Base-by-base conservation (phyloP, 2,113 vertebrate genomes). In the Ibidorhyncha struthersii region DNA sequence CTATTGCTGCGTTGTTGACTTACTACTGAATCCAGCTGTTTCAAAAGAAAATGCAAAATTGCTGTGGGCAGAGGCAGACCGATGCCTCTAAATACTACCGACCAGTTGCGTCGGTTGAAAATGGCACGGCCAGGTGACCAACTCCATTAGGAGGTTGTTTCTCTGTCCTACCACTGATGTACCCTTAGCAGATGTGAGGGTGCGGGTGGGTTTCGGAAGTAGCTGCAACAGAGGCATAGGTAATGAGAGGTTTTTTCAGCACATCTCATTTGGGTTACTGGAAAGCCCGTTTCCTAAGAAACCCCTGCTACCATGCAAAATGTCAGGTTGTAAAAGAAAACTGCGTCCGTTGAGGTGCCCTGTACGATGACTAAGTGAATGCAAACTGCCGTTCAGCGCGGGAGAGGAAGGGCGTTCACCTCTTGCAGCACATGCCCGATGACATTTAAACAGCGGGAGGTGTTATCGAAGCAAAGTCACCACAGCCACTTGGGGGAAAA, bases 401-500 rank as follows among this genome's bases (percentile, higher is more conserved):
- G 77, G 49, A 86, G 58, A 12, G 67, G 55, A 73, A 62, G 34
- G 59, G 59, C 36, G 73, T 29, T 40, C 32, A 10, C 80, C 23
- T 73, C 50, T 32, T 4, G 8, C 17, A 38, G 79, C 45, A 3
- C 38, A 3, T 4, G 3, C 43, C 53, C 14, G 0, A 3, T 59
- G 79, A 45, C 66, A 22, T 78, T 78, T 26, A 55, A 38, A 56
- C 55, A 53, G 71, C 0, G 0, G 53, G 67, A 69, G 49, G 10
- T 7, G 10, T n/a, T 71, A 10, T 59, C 1, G 2, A 27, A 50
- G 66, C 40, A 23, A 18, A 47, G 14, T 40, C 45, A 22, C 29
- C 61, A 0, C 2, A 4, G 47, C 41, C 12, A 4, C 50, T 15
- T 0, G 0, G 27, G 43, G 26, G 4, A 50, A 53, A 21, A 61